Percentiles rank a stretch among this genome's conserved stretches.
Evolutionary conservation across 2,797 vertebrate genomes (phyloP).

Genomic region (Telmatherina bonti): DNA sequence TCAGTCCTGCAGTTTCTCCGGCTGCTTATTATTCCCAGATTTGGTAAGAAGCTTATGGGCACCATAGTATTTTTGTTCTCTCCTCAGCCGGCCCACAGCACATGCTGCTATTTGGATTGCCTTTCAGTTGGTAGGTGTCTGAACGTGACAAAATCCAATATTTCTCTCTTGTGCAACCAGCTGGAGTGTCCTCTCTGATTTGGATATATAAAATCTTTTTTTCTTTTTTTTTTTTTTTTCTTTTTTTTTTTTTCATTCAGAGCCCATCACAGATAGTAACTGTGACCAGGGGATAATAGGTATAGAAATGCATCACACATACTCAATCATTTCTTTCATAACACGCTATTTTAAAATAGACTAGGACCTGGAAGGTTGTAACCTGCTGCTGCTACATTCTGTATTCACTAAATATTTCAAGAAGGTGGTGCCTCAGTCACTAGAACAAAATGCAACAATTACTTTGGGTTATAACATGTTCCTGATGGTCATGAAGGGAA

Average conservation of each 20-base stretch:
- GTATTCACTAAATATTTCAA: conserved; percentile 5
- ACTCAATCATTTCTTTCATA: not conserved
- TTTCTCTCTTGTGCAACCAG: conserved; percentile 69
- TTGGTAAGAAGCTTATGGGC: conserved; percentile 74
- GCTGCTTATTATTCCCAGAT: conserved; percentile 65
- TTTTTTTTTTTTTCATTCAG: conserved; percentile 22
- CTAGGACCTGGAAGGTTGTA: conserved; percentile 1
- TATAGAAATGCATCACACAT: conserved; percentile 37
- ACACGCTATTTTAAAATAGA: conserved; percentile 26
- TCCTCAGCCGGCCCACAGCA: conserved; percentile 56
- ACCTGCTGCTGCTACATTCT: conserved; percentile 13
- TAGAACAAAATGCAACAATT: no score
- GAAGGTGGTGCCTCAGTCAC: no score
- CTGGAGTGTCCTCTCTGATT: conserved; percentile 56
- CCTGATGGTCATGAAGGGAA: conserved; percentile 3
- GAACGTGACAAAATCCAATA: conserved; percentile 70
- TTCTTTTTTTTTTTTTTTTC: conserved; percentile 22
- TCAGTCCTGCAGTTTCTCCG: conserved; percentile 60
- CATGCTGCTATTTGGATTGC: conserved; percentile 77
- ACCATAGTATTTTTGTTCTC: conserved; percentile 58
- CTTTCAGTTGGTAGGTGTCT: conserved; percentile 64
- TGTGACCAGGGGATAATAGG: conserved; percentile 28
- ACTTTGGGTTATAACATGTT: not conserved
- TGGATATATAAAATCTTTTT: conserved; percentile 42
- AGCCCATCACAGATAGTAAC: conserved; percentile 28